phyloP scores from a whole-genome alignment of 2,888 invertebrate species.

The Lobophora halterata region DNA sequence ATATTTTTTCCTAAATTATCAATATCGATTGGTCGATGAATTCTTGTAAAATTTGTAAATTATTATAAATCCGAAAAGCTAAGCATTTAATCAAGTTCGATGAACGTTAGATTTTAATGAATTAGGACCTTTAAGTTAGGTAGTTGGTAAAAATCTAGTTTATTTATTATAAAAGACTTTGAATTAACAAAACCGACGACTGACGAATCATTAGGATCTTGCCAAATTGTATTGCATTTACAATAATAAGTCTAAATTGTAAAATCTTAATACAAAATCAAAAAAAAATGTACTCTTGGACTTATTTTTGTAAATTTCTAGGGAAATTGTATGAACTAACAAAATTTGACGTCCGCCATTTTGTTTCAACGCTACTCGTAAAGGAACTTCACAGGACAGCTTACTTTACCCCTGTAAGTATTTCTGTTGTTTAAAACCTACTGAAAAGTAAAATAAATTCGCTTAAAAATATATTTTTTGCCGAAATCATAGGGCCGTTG shows the following conservation, averaged over 20 bases:
- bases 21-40: background rate
- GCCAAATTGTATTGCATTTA: conserved; percentile 52
- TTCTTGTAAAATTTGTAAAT: conserved; percentile 16
- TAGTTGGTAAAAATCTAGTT: conserved; percentile 33
- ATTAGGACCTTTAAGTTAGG: conserved; percentile 18
- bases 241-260: conserved; percentile 31
- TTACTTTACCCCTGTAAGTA: conserved; percentile 84
- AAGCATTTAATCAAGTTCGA: conserved; percentile 34
- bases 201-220: conserved; percentile 64
- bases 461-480: too few relatives aligned
- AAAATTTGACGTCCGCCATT: conserved; percentile 38
- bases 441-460: background rate
- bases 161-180: conserved; percentile 44
- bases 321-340: conserved; percentile 32
- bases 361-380: conserved; percentile 55
- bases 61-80: conserved; percentile 21
- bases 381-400: conserved; percentile 84
- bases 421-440: conserved; percentile 29
- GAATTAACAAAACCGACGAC: conserved; percentile 47
- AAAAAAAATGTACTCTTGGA: conserved; percentile 32
- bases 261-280: conserved; percentile 32
- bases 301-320: conserved; percentile 34
- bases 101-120: conserved; percentile 16
- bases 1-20: too few relatives aligned
- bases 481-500: background rate